phyloP scores from a whole-genome alignment of 2,797 vertebrate species.

The Scyliorhinus canicula region DNA sequence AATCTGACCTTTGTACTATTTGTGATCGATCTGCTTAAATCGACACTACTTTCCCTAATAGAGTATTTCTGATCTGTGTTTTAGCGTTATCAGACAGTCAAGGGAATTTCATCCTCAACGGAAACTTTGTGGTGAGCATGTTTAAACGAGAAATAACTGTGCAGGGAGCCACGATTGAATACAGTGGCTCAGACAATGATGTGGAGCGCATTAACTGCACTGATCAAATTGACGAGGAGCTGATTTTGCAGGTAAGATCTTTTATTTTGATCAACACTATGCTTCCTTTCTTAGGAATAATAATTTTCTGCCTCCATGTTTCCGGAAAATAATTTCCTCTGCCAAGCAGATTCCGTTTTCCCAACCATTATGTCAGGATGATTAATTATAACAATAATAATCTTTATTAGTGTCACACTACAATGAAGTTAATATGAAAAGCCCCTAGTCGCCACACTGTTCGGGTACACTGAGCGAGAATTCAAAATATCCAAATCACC shows the following conservation, averaged over 20 bases:
- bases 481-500: no score
- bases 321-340: neutral
- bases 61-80: constrained; percentile 45
- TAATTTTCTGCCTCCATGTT: neutral
- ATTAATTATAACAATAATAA: no score
- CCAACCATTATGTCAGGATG: neutral
- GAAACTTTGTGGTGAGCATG: constrained; percentile 95
- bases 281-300: neutral
- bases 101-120: constrained; percentile 86
- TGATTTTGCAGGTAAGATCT: constrained; percentile 74
- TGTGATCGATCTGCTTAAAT: neutral
- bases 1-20: neutral
- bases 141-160: constrained; percentile 87
- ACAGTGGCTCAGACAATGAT: constrained; percentile 85
- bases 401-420: no score
- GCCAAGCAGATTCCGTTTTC: neutral
- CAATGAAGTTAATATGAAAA: no score
- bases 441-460: no score
- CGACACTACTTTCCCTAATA: neutral
- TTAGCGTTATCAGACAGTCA: constrained; percentile 82
- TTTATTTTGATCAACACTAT: neutral
- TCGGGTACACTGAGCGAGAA: no score
- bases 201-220: constrained; percentile 91
- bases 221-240: constrained; percentile 76
- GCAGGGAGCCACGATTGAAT: constrained; percentile 81